Conservation (phyloP, 2,888 invertebrate genomes). For the Cyrtodaria siliqua region DNA sequence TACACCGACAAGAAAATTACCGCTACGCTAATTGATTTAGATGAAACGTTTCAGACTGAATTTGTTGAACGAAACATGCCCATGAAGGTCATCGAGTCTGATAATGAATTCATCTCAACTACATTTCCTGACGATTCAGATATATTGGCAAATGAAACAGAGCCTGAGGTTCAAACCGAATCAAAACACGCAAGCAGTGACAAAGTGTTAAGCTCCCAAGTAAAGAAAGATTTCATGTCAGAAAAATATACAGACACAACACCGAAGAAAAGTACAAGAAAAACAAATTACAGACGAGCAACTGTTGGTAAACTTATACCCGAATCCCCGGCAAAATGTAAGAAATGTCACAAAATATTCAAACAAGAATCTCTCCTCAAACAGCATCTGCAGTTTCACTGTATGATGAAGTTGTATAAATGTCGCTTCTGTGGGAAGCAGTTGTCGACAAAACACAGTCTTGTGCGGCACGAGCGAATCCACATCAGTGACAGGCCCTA, state of each 20-base stretch:
- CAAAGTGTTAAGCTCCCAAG: background rate
- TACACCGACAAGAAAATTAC: conserved; percentile 24
- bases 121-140: conserved; percentile 59
- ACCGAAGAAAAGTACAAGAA: background rate
- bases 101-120: conserved; percentile 54
- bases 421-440: conserved; percentile 62
- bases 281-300: background rate
- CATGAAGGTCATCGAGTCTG: conserved; percentile 51
- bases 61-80: conserved; percentile 65
- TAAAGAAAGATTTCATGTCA: background rate
- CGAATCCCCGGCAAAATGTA: conserved; percentile 57
- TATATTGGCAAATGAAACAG: conserved; percentile 47
- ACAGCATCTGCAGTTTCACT: conserved; percentile 56
- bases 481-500: conserved; percentile 59
- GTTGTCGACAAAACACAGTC: conserved; percentile 47
- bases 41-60: conserved; percentile 59
- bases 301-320: conserved; percentile 35
- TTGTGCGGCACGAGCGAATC: conserved; percentile 58
- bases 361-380: conserved; percentile 47
- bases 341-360: conserved; percentile 57
- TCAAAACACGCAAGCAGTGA: background rate
- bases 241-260: conserved; percentile 9
- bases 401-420: conserved; percentile 63
- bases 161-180: conserved; percentile 25
- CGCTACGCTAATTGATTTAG: conserved; percentile 37